Evolutionary conservation across 2,797 vertebrate species (phyloP).

Genomic region (Thaleichthys pacificus): DNA sequence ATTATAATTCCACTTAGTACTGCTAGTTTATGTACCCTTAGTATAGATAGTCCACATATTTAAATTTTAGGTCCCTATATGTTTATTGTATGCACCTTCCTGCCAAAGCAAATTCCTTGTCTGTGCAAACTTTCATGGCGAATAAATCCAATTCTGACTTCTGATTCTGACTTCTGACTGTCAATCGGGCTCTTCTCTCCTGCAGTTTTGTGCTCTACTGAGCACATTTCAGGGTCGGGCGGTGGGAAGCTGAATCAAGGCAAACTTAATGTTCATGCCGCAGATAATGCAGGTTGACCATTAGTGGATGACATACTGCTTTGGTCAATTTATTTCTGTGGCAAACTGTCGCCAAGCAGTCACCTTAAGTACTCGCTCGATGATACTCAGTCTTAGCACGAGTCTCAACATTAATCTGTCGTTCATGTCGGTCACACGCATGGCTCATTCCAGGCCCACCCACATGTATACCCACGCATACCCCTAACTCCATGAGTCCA

Average conservation of each 20-base stretch:
- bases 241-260: conserved; percentile 67
- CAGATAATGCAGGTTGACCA: conserved; percentile 69
- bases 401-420: conserved; percentile 39
- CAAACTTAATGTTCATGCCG: conserved; percentile 74
- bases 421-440: conserved; percentile 24
- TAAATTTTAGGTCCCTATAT: no score
- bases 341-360: conserved; percentile 64
- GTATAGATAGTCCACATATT: no score
- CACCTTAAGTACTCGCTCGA: conserved; percentile 37
- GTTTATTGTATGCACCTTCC: no score
- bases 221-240: conserved; percentile 61
- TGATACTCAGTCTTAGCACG: conserved; percentile 28
- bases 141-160: no score
- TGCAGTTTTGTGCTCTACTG: conserved; percentile 61
- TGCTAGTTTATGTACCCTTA: no score
- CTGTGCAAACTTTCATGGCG: no score
- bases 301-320: conserved; percentile 68
- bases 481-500: background rate
- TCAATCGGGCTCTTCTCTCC: conserved; percentile 60
- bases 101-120: no score
- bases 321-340: conserved; percentile 66
- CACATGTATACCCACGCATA: background rate
- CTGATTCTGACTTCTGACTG: no score
- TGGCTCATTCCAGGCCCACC: conserved; percentile 11
- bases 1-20: no score